Evolutionary conservation across 2,797 vertebrate genomes (phyloP), one percentile per base, ranked within the genome.

Genomic region (Oreortyx pictus): DNA sequence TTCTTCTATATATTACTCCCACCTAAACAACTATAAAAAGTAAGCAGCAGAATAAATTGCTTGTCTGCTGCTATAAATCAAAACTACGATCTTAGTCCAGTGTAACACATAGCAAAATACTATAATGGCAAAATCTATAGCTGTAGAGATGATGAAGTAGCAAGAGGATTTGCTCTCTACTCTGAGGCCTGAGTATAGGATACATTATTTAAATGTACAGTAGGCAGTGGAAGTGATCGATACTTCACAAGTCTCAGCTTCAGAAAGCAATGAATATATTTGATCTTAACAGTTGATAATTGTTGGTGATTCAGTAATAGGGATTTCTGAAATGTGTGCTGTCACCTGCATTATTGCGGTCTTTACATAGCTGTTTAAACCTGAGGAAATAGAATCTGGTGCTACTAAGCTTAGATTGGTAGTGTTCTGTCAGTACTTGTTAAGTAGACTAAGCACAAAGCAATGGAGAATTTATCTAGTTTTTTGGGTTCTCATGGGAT

Each of bases 61-160:
- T 80, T 94, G 83, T 96, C 92, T 96, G 93, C 93, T 94, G 91
- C 72, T 90, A 96, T 97, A 97, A 97, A 97, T 97, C 97, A 97
- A 88, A 96, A 95, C 78, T 86, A 95, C 93, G 92, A 94, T 96
- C 94, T 93, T 93, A 88, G 87, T 92, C 90, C 86, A 79, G 82
- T 81, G 82, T 92, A 97, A 96, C 44, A 6, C 88, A 79, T 95
- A 91, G 94, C 94, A 97, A 54, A 97, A 97, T 96, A 95, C 88
- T 95, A 95, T 95, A 96, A 97, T 96, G 91, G 85, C 89, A 97
- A 97, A 97, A 98, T 97, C 97, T 91, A 97, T 97, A 96, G 86
- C 93, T 93, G 83, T 79, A 94, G 82, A 94, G 85, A 94, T 96
- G 96, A 97, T 94, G 70, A 96, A 97, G 94, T 94, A 89, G 76